Evolutionary conservation across 2,888 invertebrate species (phyloP), one percentile per base, ranked within the genome.

Genomic region (Tenthredo mesomela): DNA sequence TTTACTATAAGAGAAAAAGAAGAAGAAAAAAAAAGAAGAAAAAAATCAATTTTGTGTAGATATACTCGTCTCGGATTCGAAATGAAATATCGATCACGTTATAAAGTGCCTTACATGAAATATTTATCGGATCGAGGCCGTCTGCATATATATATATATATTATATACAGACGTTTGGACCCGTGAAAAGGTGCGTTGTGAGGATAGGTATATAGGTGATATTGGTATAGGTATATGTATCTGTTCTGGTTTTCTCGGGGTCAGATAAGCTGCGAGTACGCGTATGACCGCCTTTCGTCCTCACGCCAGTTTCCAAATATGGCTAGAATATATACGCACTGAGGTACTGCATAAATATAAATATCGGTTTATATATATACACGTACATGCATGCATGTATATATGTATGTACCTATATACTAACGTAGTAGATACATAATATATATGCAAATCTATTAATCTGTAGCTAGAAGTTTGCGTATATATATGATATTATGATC

Each of bases 251-350:
- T 80, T 80, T 80, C 80, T 80, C 80, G 80, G 80, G 80, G 80
- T 61, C 80, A 80, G 37, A 61, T n/a, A 61, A 80, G 80, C 80
- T 40, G 61, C 40, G 61, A 58, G 58, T 58, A 37, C 33, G 37
- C 12, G 7, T 61, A 75, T 86, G 90, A 90, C 88, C 89, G 90
- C 87, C 86, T 89, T 90, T 90, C 90, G 87, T 86, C 87, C 78
- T 80, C 80, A 80, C 29, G 82, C 85, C 86, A 86, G 86, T 88
- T 88, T 87, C 90, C 89, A 87, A 89, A 90, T 89, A 90, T 87
- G 90, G 90, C 84, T 86, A 78, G 86, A 86, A 87, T 87, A n/a
- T n/a, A n/a, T n/a, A 86, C 78, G 78, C 58, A 58, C 58, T 33
- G 43, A 7, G 10, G 25, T 47, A n/a, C 33, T n/a, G 54, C n/a